These are phyloP conservation scores for Oreochromis mossambicus DNA, from an alignment of 2,797 vertebrate genomes.

Conservation along the genomic window DNA sequence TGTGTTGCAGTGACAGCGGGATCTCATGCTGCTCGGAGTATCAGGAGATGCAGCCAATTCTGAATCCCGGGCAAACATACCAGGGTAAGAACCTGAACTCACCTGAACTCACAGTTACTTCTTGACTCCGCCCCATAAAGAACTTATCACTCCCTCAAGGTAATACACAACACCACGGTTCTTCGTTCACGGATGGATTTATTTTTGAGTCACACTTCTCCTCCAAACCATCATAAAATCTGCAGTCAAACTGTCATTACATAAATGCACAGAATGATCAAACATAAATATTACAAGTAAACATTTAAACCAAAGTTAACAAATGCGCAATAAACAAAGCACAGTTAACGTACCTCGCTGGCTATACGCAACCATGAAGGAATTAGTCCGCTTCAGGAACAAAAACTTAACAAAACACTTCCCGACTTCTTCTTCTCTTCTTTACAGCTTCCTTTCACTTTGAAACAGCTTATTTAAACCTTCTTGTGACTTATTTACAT, in stretches of 20 bases:
- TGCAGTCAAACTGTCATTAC: not conserved
- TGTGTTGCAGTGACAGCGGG: conserved; percentile 81
- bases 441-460: not conserved
- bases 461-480: not conserved
- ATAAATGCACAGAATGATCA: not conserved
- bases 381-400: not conserved
- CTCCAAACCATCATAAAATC: not conserved
- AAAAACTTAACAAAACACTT: not conserved
- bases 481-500: not conserved
- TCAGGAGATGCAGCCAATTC: conserved; percentile 78
- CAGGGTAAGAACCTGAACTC: not conserved
- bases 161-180: not conserved
- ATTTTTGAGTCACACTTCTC: not conserved
- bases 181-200: not conserved
- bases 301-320: not conserved
- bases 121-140: not conserved
- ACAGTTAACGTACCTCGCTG: not conserved
- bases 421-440: not conserved
- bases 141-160: not conserved
- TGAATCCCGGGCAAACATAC: not conserved
- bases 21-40: conserved; percentile 84
- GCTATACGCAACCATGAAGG: not conserved
- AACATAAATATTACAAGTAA: not conserved
- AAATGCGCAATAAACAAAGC: not conserved
- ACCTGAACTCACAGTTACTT: not conserved